phyloP scores from a whole-genome alignment of 2,888 invertebrate genomes.

The Nezara viridula region DNA sequence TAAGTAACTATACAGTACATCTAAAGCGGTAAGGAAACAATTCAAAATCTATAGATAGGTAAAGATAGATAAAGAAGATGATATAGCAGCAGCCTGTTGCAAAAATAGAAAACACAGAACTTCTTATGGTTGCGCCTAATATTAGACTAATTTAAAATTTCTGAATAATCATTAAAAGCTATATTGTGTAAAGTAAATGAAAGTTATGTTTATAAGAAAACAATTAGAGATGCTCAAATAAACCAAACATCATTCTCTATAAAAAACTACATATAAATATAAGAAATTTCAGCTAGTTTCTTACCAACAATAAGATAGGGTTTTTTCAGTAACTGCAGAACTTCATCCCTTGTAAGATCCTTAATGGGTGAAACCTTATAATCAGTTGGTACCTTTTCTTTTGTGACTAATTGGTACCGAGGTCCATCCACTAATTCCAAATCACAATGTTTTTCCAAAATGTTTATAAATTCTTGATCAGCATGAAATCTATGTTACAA shows the following conservation, averaged over 20 bases:
- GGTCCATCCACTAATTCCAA: not conserved
- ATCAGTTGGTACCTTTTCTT: constrained; percentile 48
- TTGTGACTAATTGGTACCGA: constrained; percentile 41
- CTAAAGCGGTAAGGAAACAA: too few species aligned
- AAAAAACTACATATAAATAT: too few species aligned
- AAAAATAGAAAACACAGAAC: too few species aligned
- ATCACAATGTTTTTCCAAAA: constrained; percentile 36
- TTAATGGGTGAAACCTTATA: constrained; percentile 35
- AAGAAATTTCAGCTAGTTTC: not conserved
- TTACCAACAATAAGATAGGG: constrained; percentile 18
- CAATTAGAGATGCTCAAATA: not conserved
- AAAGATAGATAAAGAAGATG: too few species aligned
- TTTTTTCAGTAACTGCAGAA: not conserved
- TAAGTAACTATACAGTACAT: not conserved
- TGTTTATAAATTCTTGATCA: constrained; percentile 49
- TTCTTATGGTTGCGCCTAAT: too few species aligned
- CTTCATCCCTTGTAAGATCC: constrained; percentile 51
- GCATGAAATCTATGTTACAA: constrained; percentile 35
- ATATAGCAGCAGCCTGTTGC: too few species aligned
- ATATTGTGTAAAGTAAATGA: not conserved
- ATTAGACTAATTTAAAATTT: too few species aligned
- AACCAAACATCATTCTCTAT: not conserved
- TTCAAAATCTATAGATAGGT: too few species aligned
- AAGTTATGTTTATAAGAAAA: not conserved
- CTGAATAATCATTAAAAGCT: not conserved